Conservation (phyloP, 1,140 invertebrate species). For the Orchesella cincta region DNA sequence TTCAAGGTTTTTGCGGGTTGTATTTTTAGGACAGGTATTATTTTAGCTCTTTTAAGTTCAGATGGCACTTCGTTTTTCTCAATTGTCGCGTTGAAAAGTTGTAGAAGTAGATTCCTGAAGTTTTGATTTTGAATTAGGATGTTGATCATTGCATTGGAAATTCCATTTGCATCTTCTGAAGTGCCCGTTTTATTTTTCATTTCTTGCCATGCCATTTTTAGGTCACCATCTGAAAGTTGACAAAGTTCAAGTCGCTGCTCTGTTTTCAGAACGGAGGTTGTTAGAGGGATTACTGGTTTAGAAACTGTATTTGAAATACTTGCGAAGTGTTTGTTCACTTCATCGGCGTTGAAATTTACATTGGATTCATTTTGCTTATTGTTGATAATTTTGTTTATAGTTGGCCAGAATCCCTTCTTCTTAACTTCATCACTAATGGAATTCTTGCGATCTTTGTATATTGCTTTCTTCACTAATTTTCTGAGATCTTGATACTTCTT, state of each 20-base stretch:
- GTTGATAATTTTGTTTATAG: background rate
- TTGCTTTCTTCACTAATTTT: no score
- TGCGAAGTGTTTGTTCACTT: background rate
- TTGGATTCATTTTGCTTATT: background rate
- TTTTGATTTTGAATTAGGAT: background rate
- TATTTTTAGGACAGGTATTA: background rate
- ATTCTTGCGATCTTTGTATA: no score
- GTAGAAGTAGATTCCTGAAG: background rate
- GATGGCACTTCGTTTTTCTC: background rate
- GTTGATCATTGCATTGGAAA: background rate
- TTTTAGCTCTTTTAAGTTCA: background rate
- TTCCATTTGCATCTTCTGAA: background rate
- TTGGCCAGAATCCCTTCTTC: background rate
- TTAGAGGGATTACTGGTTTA: background rate
- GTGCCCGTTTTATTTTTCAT: background rate
- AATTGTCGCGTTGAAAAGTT: background rate
- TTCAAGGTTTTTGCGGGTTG: background rate
- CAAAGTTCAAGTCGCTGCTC: background rate
- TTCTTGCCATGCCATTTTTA: background rate
- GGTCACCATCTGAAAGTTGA: background rate
- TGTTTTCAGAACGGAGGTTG: background rate
- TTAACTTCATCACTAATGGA: no score
- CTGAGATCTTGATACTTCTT: no score
- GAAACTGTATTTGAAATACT: background rate
- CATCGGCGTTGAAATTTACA: background rate